Base-by-base conservation (phyloP, 2,113 vertebrate species). In the Lutjanus erythropterus region DNA sequence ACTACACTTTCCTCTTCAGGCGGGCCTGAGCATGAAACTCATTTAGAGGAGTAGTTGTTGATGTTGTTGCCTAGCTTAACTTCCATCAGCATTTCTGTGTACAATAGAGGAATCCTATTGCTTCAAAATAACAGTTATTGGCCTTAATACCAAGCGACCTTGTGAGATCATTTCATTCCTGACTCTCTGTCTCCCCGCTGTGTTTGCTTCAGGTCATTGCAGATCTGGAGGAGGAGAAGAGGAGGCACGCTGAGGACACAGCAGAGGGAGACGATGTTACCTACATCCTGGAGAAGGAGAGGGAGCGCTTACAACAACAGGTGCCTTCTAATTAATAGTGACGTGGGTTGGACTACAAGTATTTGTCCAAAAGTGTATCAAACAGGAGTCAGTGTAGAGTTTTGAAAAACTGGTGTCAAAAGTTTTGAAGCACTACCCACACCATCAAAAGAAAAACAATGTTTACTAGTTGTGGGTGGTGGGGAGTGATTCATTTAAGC, bases 231-330 rank as follows among this genome's bases (percentile, higher is more conserved):
- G 97, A 99, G 72, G 98, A 99, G 78, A 91, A 95, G 39, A 96
- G 97, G 79, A 92, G 96, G 84, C 98, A 99, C 29, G 98, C 98
- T 1, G 97, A 99, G 92, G 98, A 99, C 91, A 96, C 98, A 0
- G 98, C 98, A 0, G 97, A 99, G 93, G 98, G 98, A 9, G 98
- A 99, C 53, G 97, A 99, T 71, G 97, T 99, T 94, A 99, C 98
- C 21, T 99, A 97, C 91, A 97, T 99, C 94, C 94, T 99, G 87
- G 98, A 99, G 94, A 99, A 99, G 88, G 97, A 99, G 72, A 86
- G 97, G 72, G 98, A 99, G 92, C 94, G 98, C 9, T 95, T 99
- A 83, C 96, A 97, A 15, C 98, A 99, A 71, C 97, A 99, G 97
- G 98, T 99, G 42, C 29, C 11, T 1, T 35, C 31, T 62, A 46